Conservation (phyloP, 2,113 vertebrate species). For the Toxotes jaculatrix region DNA sequence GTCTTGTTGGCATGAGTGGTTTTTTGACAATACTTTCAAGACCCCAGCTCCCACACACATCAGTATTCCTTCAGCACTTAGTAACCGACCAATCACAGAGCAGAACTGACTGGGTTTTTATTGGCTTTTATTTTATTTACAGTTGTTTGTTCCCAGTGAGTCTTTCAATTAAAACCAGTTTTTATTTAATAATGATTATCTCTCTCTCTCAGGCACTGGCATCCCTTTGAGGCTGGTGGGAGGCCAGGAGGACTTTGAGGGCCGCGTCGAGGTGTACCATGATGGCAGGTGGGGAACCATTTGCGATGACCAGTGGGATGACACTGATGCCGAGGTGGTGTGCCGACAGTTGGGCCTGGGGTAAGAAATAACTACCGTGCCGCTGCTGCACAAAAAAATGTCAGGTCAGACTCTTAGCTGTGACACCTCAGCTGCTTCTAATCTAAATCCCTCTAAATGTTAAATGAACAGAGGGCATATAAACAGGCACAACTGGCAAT, state of each 20-base stretch:
- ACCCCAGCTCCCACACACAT: no score
- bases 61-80: no score
- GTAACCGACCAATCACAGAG: no score
- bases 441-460: no score
- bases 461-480: not conserved
- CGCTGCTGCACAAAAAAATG: not conserved
- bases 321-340: slow-evolving; percentile 89
- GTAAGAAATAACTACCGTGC: slow-evolving; percentile 71
- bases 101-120: no score
- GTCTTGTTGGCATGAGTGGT: not conserved
- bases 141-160: no score
- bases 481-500: not conserved
- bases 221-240: slow-evolving; percentile 87
- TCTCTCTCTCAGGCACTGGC: slow-evolving; percentile 79
- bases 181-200: not conserved
- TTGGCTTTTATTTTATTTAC: no score
- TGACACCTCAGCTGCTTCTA: not conserved
- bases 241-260: slow-evolving; percentile 88
- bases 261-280: slow-evolving; percentile 88
- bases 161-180: no score
- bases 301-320: slow-evolving; percentile 89
- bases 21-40: not conserved
- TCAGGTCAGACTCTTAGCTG: not conserved
- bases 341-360: slow-evolving; percentile 88
- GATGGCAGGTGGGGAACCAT: slow-evolving; percentile 88